Evolutionary conservation across 2,797 vertebrate genomes (phyloP).

Genomic region (Buphagus erythrorhynchus): DNA sequence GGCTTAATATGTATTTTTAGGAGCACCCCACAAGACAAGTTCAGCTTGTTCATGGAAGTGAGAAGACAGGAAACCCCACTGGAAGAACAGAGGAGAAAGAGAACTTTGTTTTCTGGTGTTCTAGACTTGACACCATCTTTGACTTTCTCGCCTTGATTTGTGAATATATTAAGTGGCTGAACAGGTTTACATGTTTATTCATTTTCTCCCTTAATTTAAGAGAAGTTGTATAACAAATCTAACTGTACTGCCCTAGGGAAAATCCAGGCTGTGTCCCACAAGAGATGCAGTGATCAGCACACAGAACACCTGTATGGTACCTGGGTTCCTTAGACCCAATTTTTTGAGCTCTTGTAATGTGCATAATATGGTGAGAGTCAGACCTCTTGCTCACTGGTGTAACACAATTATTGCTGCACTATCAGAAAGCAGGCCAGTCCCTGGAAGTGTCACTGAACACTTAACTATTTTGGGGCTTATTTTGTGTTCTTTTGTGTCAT

Average conservation of each 20-base stretch:
- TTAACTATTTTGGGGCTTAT: background rate
- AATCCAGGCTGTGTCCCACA: background rate
- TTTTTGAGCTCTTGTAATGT: background rate
- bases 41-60: background rate
- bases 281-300: background rate
- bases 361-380: background rate
- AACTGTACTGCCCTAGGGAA: background rate
- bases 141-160: background rate
- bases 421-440: background rate
- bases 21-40: background rate
- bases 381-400: background rate
- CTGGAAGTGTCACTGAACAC: background rate
- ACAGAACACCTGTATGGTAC: background rate
- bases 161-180: background rate
- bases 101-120: background rate
- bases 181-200: constrained; percentile 4
- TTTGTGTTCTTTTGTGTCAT: background rate
- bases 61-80: background rate
- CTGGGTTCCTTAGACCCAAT: background rate
- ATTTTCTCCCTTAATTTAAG: constrained; percentile 10
- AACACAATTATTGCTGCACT: background rate
- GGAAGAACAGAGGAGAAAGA: background rate
- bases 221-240: background rate
- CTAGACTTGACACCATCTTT: background rate
- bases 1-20: background rate